Base-by-base conservation (phyloP, 2,888 invertebrate species). In the Prenolepis imparis region DNA sequence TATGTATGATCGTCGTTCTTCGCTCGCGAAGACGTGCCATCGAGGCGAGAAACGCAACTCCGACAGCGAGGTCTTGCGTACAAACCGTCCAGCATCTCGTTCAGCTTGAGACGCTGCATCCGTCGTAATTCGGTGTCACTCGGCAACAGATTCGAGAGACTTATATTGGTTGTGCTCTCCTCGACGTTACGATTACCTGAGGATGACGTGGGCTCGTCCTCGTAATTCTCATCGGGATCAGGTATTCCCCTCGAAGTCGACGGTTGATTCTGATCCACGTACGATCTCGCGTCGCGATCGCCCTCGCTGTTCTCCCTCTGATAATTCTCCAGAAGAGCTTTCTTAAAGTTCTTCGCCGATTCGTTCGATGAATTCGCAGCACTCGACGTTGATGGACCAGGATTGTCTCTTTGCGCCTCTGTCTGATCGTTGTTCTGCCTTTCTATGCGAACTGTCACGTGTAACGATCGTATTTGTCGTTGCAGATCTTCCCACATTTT, bases 401-500 rank as follows among this genome's bases (percentile, higher is more conserved):
- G 52, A 39, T 84, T 57, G 36, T 82, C 55, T 24, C 73, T n/a
- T 61, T 86, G 75, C 36, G 15, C n/a, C 9, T 73, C 64, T 8
- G 52, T 57, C 57, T 80, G 73, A 83, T 89, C 83, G 55, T 87
- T 87, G 12, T 74, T 84, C 12, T 68, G 81, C 57, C 87, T 84
- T 28, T 89, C 88, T 5, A 89, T 87, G 4, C 95, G 95, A 0
- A 95, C 95, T 89, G 95, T 95, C 84, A 96, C 94, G 87, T 96
- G 95, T 78, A 96, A 92, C 88, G 95, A 93, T 83, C 96, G 94
- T 88, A 97, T 96, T 78, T 96, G 96, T 57, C 96, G 94, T 36
- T 96, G 96, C 84, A 97, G 95, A 91, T 96, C 96, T 84, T 96
- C 96, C 95, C 97, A 96, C 95, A 97, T 96, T 48, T 95, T 95